These are phyloP conservation scores for Bubo bubo DNA, from an alignment of 2,113 vertebrate species.

Conservation along the genomic window DNA sequence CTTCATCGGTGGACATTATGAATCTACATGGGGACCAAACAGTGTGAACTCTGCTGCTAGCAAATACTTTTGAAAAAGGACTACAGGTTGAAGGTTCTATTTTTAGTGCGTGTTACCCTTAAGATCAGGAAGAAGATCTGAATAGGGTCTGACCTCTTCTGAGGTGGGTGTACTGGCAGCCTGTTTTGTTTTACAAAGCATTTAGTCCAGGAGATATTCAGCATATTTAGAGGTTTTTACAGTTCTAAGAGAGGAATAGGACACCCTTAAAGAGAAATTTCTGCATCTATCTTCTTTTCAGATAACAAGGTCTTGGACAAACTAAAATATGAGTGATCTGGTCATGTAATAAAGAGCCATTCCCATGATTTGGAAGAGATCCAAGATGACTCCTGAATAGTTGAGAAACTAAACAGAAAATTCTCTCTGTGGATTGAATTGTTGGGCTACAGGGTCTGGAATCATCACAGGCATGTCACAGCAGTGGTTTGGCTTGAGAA, in stretches of 20 bases:
- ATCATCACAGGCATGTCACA: neutral
- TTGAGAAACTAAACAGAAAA: neutral
- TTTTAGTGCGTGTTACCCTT: neutral
- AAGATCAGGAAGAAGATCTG: neutral
- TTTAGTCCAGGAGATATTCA: neutral
- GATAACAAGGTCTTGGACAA: neutral
- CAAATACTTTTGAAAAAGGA: neutral
- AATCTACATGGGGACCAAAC: neutral
- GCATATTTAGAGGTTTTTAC: neutral
- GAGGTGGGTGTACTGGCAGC: neutral
- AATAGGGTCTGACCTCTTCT: neutral
- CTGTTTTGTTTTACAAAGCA: neutral
- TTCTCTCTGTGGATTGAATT: slow-evolving; percentile 1
- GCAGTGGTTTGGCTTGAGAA: neutral
- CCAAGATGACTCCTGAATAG: neutral
- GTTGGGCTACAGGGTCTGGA: neutral
- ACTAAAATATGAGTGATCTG: neutral
- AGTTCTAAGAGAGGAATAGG: neutral
- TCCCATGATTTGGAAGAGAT: neutral
- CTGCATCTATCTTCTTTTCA: neutral
- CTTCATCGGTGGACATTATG: neutral
- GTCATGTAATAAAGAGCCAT: neutral
- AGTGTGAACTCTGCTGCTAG: neutral
- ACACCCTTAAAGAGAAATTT: neutral
- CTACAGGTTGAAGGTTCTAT: neutral